Percentiles rank a stretch among this genome's conserved stretches.
These are phyloP conservation scores for Cephus runcator DNA, from an alignment of 2,888 invertebrate species.

Conservation along the genomic window DNA sequence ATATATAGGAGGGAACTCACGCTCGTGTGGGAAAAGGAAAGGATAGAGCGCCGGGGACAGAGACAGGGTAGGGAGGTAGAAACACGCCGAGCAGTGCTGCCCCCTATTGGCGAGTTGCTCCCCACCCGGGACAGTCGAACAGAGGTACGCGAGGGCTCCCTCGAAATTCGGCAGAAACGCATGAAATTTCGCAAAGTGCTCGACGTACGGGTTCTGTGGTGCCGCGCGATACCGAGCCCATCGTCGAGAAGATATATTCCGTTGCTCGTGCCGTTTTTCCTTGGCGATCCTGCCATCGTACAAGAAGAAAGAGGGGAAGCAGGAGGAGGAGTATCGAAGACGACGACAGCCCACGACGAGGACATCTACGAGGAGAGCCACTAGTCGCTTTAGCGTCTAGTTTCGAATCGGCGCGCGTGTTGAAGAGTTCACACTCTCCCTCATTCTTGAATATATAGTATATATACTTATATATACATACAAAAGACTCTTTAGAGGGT, in stretches of 20 bases:
- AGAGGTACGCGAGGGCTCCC: constrained; percentile 31
- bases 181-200: constrained; percentile 25
- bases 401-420: neutral
- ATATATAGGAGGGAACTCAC: constrained; percentile 1
- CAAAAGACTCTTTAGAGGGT: neutral
- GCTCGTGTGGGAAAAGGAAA: constrained; percentile 8
- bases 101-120: constrained; percentile 50
- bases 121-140: constrained; percentile 51
- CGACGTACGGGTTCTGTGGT: neutral
- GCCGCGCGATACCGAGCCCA: neutral
- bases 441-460: neutral
- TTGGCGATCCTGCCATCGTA: neutral
- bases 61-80: constrained; percentile 24
- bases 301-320: neutral
- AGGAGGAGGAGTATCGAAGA: neutral
- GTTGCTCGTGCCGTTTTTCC: neutral
- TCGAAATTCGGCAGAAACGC: constrained; percentile 18
- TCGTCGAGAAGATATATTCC: neutral
- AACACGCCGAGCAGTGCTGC: constrained; percentile 50
- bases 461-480: neutral
- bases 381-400: neutral
- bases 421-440: neutral
- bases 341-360: neutral
- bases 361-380: neutral
- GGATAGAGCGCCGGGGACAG: constrained; percentile 15